These are phyloP conservation scores for Cariama cristata DNA, from an alignment of 2,113 vertebrate species.

Conservation along the genomic window DNA sequence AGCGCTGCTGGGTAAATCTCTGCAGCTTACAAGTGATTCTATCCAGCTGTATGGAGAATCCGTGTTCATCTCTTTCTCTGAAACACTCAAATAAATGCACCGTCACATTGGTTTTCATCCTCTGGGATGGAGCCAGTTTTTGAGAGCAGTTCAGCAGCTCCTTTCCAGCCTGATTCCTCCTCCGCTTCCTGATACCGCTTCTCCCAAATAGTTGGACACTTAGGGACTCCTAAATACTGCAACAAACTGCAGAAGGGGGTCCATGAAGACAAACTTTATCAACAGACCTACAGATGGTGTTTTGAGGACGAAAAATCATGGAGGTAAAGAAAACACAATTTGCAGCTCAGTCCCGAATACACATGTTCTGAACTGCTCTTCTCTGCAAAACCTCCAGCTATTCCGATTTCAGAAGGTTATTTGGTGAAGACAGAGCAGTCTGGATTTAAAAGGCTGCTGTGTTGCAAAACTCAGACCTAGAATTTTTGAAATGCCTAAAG, in stretches of 20 bases:
- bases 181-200: not conserved
- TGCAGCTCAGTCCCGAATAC: not conserved
- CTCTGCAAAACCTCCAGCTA: not conserved
- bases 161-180: not conserved
- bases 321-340: not conserved
- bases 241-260: not conserved
- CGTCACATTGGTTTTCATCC: not conserved
- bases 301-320: not conserved
- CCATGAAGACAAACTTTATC: not conserved
- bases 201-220: not conserved
- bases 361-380: not conserved
- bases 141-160: not conserved
- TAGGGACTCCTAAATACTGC: not conserved
- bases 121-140: not conserved
- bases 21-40: constrained; percentile 13
- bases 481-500: not conserved
- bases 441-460: not conserved
- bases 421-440: not conserved
- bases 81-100: not conserved
- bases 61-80: not conserved
- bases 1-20: not conserved
- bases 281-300: not conserved
- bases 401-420: not conserved
- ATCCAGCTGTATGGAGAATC: not conserved
- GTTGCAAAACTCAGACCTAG: not conserved